Conservation (phyloP, 2,888 invertebrate genomes). For the Malacosoma neustria region DNA sequence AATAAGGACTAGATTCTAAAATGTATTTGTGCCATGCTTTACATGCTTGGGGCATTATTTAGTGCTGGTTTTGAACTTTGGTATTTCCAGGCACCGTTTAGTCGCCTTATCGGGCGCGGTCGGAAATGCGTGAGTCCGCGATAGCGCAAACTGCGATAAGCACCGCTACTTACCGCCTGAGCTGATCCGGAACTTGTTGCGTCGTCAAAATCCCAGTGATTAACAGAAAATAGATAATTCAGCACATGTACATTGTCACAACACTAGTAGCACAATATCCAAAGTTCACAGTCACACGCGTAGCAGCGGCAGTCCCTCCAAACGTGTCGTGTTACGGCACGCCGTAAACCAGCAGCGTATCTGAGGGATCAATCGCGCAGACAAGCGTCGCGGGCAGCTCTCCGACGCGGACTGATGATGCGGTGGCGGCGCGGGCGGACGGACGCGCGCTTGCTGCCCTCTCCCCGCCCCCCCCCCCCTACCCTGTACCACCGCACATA, state of each 20-base stretch:
- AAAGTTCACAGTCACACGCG: slow-evolving; percentile 65
- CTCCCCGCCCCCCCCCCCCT: slow-evolving; percentile 29
- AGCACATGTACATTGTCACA: slow-evolving; percentile 66
- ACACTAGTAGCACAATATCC: slow-evolving; percentile 65
- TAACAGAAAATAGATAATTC: slow-evolving; percentile 42
- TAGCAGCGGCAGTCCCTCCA: slow-evolving; percentile 68
- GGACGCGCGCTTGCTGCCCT: slow-evolving; percentile 51
- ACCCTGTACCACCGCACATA: slow-evolving; percentile 42
- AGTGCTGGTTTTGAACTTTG: slow-evolving; percentile 25
- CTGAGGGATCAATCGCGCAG: slow-evolving; percentile 68
- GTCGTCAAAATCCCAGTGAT: slow-evolving; percentile 62
- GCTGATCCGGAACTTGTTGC: slow-evolving; percentile 69
- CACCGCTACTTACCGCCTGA: slow-evolving; percentile 71
- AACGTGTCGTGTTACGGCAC: slow-evolving; percentile 74
- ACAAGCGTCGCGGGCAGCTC: slow-evolving; percentile 66
- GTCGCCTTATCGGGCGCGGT: slow-evolving; percentile 69
- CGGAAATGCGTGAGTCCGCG: slow-evolving; percentile 73
- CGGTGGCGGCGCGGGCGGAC: slow-evolving; percentile 65
- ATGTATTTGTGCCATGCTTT: too few relatives aligned
- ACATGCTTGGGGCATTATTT: too few relatives aligned
- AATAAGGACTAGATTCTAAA: neutral
- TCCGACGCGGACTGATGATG: slow-evolving; percentile 69
- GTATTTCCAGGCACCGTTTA: slow-evolving; percentile 38
- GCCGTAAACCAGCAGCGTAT: slow-evolving; percentile 75
- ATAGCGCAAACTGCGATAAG: slow-evolving; percentile 70